phyloP scores from a whole-genome alignment of 1,140 invertebrate genomes.

The Caenorhabditis remanei region DNA sequence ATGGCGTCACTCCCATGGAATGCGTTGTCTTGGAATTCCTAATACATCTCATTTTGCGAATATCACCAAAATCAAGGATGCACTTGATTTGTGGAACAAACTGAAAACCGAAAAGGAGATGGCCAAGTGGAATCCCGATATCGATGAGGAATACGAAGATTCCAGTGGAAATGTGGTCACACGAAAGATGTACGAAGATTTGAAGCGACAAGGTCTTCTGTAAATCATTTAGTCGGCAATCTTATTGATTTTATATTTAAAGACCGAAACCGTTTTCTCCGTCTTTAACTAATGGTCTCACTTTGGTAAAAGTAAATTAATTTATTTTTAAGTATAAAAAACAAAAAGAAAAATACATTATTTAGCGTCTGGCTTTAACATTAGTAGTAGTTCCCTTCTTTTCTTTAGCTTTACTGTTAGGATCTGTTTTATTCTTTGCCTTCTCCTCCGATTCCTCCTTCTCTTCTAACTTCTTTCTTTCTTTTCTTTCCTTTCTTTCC shows the following conservation, averaged over 20 bases:
- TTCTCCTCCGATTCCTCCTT: too few relatives aligned
- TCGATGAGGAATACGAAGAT: slow-evolving; percentile 97
- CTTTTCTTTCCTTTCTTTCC: too few relatives aligned
- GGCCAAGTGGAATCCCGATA: slow-evolving; percentile 90
- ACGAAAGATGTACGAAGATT: slow-evolving; percentile 96
- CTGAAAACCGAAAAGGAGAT: slow-evolving; percentile 91
- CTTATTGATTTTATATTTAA: not conserved
- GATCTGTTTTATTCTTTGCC: too few relatives aligned
- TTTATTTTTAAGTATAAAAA: not conserved
- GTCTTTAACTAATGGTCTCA: not conserved
- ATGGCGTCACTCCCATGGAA: slow-evolving; percentile 99
- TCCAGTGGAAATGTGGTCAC: slow-evolving; percentile 98
- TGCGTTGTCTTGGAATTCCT: slow-evolving; percentile 97
- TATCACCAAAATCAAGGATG: slow-evolving; percentile 98
- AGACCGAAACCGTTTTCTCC: not conserved
- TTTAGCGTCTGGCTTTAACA: too few relatives aligned
- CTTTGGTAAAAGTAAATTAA: not conserved
- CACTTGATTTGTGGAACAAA: slow-evolving; percentile 90
- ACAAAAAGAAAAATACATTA: too few relatives aligned
- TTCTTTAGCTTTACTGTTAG: too few relatives aligned
- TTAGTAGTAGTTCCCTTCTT: too few relatives aligned
- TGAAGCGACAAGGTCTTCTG: slow-evolving; percentile 95
- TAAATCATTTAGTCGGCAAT: slow-evolving; percentile 79
- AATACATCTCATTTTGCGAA: slow-evolving; percentile 99
- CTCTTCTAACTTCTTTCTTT: too few relatives aligned